phyloP scores from a whole-genome alignment of 2,797 vertebrate species.

The Sebastes goodei region DNA sequence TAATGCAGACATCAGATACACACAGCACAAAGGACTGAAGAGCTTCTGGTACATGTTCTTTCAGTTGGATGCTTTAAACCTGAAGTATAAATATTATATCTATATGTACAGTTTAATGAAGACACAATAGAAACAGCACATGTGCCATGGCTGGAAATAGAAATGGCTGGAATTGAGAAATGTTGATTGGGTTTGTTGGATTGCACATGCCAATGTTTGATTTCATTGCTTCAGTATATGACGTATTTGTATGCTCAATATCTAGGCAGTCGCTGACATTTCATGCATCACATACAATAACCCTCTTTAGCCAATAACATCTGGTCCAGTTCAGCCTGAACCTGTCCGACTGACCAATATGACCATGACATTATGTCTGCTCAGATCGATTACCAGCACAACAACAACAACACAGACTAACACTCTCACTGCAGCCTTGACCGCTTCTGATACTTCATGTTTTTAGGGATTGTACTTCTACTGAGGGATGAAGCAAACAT shows the following conservation, averaged over 20 bases:
- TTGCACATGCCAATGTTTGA: neutral
- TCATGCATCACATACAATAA: neutral
- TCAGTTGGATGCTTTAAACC: neutral
- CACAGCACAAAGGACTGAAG: neutral
- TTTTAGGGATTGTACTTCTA: neutral
- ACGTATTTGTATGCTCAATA: neutral
- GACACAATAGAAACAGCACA: neutral
- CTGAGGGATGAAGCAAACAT: neutral
- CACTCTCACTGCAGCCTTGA: neutral
- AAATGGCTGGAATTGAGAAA: too few species aligned
- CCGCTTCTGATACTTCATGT: neutral
- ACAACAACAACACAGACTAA: neutral
- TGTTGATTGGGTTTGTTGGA: neutral
- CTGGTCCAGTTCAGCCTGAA: neutral
- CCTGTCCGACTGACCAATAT: neutral
- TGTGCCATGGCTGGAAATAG: neutral
- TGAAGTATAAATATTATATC: neutral
- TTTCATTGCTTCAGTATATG: neutral
- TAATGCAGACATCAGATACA: neutral
- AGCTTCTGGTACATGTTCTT: neutral
- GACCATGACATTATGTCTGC: neutral
- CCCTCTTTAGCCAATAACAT: neutral
- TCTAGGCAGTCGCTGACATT: neutral
- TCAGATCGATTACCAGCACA: neutral
- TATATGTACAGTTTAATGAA: neutral